Evolutionary conservation across 2,888 invertebrate species (phyloP).

Genomic region (Drosophila glabriapex): DNA sequence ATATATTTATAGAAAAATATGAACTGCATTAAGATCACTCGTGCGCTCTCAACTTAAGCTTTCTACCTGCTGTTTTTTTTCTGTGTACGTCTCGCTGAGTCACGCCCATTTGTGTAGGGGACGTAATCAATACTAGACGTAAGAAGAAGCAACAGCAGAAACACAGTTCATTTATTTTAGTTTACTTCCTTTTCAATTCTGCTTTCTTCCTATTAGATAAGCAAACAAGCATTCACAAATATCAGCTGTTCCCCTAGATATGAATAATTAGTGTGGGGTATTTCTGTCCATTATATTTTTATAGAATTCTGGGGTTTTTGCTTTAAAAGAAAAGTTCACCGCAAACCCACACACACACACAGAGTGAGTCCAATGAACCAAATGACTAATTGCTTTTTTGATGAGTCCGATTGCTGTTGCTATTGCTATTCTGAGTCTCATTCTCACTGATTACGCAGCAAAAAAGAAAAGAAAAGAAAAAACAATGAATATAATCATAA

Average conservation of each 20-base stretch:
- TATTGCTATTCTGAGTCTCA: background rate
- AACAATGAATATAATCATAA: background rate
- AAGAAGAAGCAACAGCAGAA: conserved; percentile 14
- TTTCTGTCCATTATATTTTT: background rate
- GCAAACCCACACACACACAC: no score
- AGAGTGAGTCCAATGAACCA: conserved; percentile 23
- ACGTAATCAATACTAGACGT: background rate
- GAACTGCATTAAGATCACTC: background rate
- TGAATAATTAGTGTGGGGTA: conserved; percentile 29
- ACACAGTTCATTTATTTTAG: conserved; percentile 3
- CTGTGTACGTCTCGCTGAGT: conserved; percentile 26
- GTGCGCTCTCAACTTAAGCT: background rate
- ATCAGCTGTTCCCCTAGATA: conserved; percentile 7
- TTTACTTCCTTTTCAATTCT: background rate
- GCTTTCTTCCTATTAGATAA: conserved; percentile 29
- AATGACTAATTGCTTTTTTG: conserved; percentile 35
- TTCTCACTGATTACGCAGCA: conserved; percentile 19
- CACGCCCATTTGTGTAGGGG: conserved; percentile 12
- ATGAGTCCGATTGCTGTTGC: conserved; percentile 3
- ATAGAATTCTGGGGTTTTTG: background rate
- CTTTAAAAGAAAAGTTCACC: background rate
- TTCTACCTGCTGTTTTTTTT: background rate
- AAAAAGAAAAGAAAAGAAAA: background rate
- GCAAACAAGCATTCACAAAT: background rate
- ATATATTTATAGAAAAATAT: no score